phyloP scores from a whole-genome alignment of 1,140 invertebrate genomes.

The Leptinotarsa defecta region DNA sequence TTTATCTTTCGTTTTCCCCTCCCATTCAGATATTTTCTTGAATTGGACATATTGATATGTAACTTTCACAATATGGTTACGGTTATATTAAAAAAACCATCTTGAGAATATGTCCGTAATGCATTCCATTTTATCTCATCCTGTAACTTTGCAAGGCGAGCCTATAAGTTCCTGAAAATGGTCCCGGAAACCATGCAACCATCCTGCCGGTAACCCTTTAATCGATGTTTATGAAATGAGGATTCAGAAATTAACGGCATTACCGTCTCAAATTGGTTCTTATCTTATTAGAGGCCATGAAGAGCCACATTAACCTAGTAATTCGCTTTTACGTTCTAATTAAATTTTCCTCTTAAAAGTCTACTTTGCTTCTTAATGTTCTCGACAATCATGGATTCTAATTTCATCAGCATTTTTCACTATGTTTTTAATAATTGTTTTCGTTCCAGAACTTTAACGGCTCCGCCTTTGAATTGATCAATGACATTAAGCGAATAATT shows the following conservation, averaged over 20 bases:
- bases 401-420: conserved; percentile 21
- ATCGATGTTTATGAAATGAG: conserved; percentile 56
- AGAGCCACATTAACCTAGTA: conserved; percentile 53
- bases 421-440: no score
- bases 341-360: conserved; percentile 46
- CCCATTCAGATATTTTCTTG: no score
- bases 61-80: no score
- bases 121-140: background rate
- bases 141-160: background rate
- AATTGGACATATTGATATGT: no score
- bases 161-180: background rate
- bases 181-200: conserved; percentile 14
- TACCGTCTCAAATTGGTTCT: conserved; percentile 55
- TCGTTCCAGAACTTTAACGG: no score
- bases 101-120: background rate
- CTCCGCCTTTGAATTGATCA: no score
- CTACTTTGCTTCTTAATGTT: conserved; percentile 38
- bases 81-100: background rate
- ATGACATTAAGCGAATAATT: no score
- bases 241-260: conserved; percentile 53
- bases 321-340: conserved; percentile 53
- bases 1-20: no score
- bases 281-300: conserved; percentile 54
- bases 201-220: conserved; percentile 48
- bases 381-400: conserved; percentile 37